Percentiles rank a stretch among this genome's conserved stretches.
Conservation (phyloP, 2,113 vertebrate genomes). For the Muscicapa adusta region DNA sequence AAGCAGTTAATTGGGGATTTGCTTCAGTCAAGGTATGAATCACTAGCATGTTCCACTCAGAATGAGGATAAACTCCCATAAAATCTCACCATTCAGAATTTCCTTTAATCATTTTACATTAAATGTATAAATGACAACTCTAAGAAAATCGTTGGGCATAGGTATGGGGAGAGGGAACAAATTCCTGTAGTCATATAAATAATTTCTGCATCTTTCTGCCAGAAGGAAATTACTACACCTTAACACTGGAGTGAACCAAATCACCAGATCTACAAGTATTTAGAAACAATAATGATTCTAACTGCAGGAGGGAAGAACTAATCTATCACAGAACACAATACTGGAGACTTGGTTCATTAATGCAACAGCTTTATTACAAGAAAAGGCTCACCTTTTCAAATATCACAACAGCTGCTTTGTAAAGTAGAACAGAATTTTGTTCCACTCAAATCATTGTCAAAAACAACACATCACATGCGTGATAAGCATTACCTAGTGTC, state of each 20-base stretch:
- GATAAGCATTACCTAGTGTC: not conserved
- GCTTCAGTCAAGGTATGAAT: not conserved
- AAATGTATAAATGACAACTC: not conserved
- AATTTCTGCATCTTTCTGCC: not conserved
- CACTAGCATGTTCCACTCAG: not conserved
- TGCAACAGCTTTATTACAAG: not conserved
- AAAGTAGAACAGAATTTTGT: not conserved
- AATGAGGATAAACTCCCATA: not conserved
- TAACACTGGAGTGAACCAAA: not conserved
- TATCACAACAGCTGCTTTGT: not conserved
- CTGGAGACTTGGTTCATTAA: not conserved
- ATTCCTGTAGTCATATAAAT: not conserved
- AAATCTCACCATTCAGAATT: not conserved
- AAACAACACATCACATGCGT: rapidly evolving
- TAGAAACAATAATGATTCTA: not conserved
- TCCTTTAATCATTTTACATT: not conserved
- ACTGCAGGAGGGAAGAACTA: not conserved
- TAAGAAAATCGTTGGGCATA: not conserved
- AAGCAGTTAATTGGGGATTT: not conserved
- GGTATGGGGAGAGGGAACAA: not conserved
- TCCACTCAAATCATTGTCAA: not conserved
- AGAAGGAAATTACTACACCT: not conserved
- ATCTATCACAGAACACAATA: not conserved
- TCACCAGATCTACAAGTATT: not conserved
- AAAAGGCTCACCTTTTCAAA: not conserved